Conservation (phyloP, 1,140 invertebrate genomes). For the Bombus turneri region DNA sequence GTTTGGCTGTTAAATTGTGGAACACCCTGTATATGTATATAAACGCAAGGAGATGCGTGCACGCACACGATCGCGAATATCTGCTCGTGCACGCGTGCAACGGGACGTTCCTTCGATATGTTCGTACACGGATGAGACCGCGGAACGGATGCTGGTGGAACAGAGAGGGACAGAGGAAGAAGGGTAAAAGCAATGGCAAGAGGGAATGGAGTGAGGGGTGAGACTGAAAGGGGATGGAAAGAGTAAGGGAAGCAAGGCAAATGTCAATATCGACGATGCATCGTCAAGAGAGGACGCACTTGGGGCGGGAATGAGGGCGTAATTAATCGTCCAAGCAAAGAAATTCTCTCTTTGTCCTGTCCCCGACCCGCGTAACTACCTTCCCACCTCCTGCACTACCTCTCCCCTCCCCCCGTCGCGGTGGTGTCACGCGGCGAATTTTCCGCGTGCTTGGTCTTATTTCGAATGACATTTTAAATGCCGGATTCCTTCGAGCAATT, state of each 20-base stretch:
- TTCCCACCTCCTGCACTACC: not conserved
- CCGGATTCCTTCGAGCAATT: not conserved
- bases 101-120: not conserved
- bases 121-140: not conserved
- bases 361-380: slow-evolving; percentile 1
- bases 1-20: not conserved
- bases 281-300: slow-evolving; percentile 70
- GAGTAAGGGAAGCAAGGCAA: slow-evolving; percentile 74
- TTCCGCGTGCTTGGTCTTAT: not conserved
- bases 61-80: not conserved
- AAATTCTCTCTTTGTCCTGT: slow-evolving; percentile 56
- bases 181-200: not conserved
- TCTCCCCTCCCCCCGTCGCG: not conserved
- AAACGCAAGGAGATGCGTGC: not conserved
- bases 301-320: slow-evolving; percentile 80
- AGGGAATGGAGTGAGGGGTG: not conserved
- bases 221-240: not conserved
- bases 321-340: slow-evolving; percentile 78
- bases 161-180: slow-evolving; percentile 28
- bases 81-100: no score
- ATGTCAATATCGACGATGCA: slow-evolving; percentile 79
- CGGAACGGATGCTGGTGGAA: not conserved
- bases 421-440: not conserved
- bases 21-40: not conserved
- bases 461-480: not conserved